Percentiles rank a stretch among this genome's conserved stretches.
Evolutionary conservation across 1,140 invertebrate genomes (phyloP).

Genomic region (Drosophila nasuta): DNA sequence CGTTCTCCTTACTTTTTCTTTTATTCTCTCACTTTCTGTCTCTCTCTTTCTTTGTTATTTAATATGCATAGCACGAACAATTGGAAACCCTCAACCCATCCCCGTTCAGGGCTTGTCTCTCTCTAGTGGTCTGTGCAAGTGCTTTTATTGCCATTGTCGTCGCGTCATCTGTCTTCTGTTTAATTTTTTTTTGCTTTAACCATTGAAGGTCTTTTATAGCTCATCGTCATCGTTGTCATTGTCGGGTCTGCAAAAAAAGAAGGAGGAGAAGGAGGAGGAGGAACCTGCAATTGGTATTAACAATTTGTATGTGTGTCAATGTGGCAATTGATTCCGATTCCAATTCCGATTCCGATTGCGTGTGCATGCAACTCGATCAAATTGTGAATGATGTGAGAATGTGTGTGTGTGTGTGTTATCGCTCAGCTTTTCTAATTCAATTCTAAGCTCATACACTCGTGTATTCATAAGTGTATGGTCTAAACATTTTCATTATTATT

Average conservation of each 20-base stretch:
- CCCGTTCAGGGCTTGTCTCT: neutral
- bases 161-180: conserved; percentile 34
- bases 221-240: conserved; percentile 59
- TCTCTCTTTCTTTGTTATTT: conserved; percentile 49
- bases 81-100: conserved; percentile 14
- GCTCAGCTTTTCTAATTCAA: neutral
- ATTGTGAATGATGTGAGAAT: conserved; percentile 58
- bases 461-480: neutral
- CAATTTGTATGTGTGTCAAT: conserved; percentile 70
- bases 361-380: conserved; percentile 70
- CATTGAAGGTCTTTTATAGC: conserved; percentile 72
- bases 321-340: conserved; percentile 75
- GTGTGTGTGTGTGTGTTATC: conserved; percentile 46
- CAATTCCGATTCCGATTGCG: conserved; percentile 60
- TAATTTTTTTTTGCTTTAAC: conserved; percentile 33
- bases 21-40: conserved; percentile 1
- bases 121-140: conserved; percentile 9
- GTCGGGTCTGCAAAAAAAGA: neutral
- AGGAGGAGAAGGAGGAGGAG: neutral
- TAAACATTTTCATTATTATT: conserved; percentile 27
- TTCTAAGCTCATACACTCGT: neutral
- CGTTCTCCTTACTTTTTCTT: conserved; percentile 47
- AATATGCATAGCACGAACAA: conserved; percentile 71
- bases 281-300: conserved; percentile 38
- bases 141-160: conserved; percentile 53